Evolutionary conservation across 2,888 invertebrate genomes (phyloP), one percentile per base, ranked within the genome.

Genomic region (Pogonocherus hispidulus): DNA sequence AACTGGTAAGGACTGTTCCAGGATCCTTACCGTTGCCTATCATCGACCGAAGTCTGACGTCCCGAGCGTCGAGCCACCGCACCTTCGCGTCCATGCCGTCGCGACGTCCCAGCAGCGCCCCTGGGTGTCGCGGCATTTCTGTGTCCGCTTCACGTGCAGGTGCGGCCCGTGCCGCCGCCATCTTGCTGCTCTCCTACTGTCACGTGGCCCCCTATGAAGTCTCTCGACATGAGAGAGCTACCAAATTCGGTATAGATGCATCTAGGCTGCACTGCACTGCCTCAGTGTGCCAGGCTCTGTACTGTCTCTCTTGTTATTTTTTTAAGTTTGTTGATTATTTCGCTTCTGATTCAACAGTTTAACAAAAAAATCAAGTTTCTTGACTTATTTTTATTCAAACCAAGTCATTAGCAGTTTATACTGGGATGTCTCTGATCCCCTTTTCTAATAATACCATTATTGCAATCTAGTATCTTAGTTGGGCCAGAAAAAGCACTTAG

Each of bases 151-250:
- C 94, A 85, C 91, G 94, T 89, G 93, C 94, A 94, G 94, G 94
- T 94, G 94, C 94, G 91, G 94, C 94, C 88, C 92, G 94, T 87
- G 91, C 93, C 89, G 94, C 94, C 89, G 94, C 94, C 93, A 94
- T 95, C 93, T 94, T 95, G 93, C 93, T 95, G 89, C 94, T 94
- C 90, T 94, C 94, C 90, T 94, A 79, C 72, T 78, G 93, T 90
- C 93, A 93, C 91, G 93, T 70, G 63, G 63, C 65, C 57, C 67
- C 72, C 49, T 65, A 63, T 54, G 63, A 62, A 59, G 66, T 66
- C 37, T 62, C 62, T 27, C 46, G 51, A 46, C 62, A 51, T 51
- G 62, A 51, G 20, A 62, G 62, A 63, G 54, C 67, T 66, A 63
- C 72, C 44, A 66, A 60, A 60, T 46, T 73, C 67, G 73, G 75